Base-by-base conservation (phyloP, 2,797 vertebrate genomes). In the Sebastes wilsoni region DNA sequence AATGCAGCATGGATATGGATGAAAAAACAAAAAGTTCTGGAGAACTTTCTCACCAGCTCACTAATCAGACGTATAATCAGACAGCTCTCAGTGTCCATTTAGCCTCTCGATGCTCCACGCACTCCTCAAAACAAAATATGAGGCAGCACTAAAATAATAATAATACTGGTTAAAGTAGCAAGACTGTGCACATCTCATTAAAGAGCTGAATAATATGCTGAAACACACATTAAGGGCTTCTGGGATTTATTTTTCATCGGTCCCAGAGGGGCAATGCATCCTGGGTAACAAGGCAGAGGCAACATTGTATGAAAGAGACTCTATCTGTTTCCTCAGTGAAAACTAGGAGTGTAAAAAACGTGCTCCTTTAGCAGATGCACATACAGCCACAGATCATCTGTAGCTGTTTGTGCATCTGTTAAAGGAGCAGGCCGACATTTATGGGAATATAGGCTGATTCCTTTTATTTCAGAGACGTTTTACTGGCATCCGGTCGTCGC, bases 221-320 rank as follows among this genome's bases (percentile, higher is more conserved):
- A 32, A 72, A 16, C 54, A 32, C 38, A 38, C 55, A 55, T 32
- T 66, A n/a, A 81, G 32, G 18, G 22, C 60, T 25, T 34, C 11
- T 18, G 14, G 16, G 55, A 66, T 66, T 56, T 28, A 60, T 70
- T 59, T 36, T 54, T 27, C 38, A 34, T 27, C 6, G 62, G 30
- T 55, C 68, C n/a, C 68, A 22, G 7, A 34, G 62, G 61, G 76
- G 62, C 67, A 2, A 8, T 81, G 72, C 54, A 59, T 81, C 42
- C 74, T 72, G 23, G 20, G 30, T 72, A 77, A 72, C 61, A 72
- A 72, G 73, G 42, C 10, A 61, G 49, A 75, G 22, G 22, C 36
- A 38, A 32, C 79, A 8, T 18, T 52, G 55, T 55, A 46, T 36
- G 59, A 56, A 58, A 65, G 59, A 34, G 6, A 27, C 59, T 46